phyloP scores from a whole-genome alignment of 2,797 vertebrate species.

The Rallus crepitans region DNA sequence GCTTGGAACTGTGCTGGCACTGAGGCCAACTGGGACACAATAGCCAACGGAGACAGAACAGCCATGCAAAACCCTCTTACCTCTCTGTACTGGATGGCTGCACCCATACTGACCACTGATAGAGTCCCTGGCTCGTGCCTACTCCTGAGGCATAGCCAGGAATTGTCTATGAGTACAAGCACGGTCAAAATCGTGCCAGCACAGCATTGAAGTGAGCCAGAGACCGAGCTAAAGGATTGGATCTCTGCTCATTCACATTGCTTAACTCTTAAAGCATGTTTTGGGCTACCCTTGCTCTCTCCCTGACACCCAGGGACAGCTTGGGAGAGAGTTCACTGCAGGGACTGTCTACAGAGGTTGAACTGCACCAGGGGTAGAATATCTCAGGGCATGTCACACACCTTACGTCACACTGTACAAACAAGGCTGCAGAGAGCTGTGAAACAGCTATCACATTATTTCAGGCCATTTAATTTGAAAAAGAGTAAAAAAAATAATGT shows the following conservation, averaged over 20 bases:
- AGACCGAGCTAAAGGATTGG: neutral
- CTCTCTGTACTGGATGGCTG: neutral
- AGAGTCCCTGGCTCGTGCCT: neutral
- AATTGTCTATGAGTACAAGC: neutral
- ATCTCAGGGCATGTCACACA: fast-evolving
- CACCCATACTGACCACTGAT: neutral
- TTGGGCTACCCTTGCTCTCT: neutral
- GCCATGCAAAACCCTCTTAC: neutral
- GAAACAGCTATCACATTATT: neutral
- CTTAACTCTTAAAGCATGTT: neutral
- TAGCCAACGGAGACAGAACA: neutral
- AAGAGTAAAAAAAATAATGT: neutral
- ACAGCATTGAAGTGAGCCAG: neutral
- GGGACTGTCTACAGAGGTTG: neutral
- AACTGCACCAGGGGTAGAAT: neutral
- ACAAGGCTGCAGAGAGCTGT: neutral
- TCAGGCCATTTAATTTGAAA: neutral
- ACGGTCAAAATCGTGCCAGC: neutral
- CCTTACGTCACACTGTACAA: neutral
- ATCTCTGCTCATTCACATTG: neutral
- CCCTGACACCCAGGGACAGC: neutral
- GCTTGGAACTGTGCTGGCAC: neutral
- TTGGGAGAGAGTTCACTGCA: neutral
- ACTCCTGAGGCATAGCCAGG: neutral
- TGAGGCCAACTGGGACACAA: neutral